Evolutionary conservation across 2,113 vertebrate genomes (phyloP).

Genomic region (Sorex araneus): DNA sequence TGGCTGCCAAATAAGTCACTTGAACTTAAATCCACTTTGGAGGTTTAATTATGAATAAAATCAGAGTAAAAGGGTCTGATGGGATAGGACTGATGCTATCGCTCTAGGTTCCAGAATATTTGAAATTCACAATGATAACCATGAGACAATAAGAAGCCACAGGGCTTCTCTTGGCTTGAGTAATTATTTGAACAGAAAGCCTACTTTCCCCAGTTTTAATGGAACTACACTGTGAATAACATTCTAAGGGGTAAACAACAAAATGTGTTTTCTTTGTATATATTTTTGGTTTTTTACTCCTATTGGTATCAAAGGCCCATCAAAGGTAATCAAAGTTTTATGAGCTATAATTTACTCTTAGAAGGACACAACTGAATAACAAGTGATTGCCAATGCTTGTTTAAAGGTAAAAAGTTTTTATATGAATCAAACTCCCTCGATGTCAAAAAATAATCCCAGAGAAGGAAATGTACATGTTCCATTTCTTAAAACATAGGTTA

Average conservation of each 20-base stretch:
- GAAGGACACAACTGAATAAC: conserved; percentile 59
- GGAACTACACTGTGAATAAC: conserved; percentile 27
- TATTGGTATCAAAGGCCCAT: conserved; percentile 45
- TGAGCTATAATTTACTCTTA: conserved; percentile 62
- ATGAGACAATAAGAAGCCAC: background rate
- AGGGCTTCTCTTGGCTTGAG: background rate
- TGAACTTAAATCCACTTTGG: conserved; percentile 41
- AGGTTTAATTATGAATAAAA: conserved; percentile 32
- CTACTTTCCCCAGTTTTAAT: background rate
- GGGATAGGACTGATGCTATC: background rate
- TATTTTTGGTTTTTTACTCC: conserved; percentile 68
- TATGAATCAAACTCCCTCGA: conserved; percentile 15
- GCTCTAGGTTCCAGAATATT: background rate
- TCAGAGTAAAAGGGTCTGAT: background rate
- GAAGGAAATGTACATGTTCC: conserved; percentile 58
- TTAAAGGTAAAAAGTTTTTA: conserved; percentile 63
- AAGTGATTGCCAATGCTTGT: conserved; percentile 44
- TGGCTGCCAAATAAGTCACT: conserved; percentile 19
- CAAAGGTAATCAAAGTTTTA: conserved; percentile 62
- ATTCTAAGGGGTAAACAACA: conserved; percentile 39
- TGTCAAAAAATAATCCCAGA: conserved; percentile 57
- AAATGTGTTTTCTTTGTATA: conserved; percentile 54
- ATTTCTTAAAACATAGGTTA: conserved; percentile 62
- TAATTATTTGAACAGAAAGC: conserved; percentile 46
- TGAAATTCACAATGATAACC: background rate